These are phyloP conservation scores for Euphonia xanthogaster DNA, from an alignment of 2,797 vertebrate genomes.

Conservation along the genomic window DNA sequence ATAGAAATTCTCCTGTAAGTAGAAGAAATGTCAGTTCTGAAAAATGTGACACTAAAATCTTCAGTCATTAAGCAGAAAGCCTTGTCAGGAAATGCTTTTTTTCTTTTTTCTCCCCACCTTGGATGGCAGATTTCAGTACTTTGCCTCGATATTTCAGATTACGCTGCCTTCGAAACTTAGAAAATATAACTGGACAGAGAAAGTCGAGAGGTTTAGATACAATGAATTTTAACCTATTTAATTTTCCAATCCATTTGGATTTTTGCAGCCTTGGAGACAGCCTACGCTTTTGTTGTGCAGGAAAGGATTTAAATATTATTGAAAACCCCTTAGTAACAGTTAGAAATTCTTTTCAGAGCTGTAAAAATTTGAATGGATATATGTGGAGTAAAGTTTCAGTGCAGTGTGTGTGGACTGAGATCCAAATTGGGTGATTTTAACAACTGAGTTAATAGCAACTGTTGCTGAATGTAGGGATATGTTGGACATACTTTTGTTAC, in stretches of 20 bases:
- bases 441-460: background rate
- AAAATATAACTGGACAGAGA: background rate
- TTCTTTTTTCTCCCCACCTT: rapidly evolving
- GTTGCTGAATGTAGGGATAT: background rate
- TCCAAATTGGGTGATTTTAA: background rate
- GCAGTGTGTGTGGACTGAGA: background rate
- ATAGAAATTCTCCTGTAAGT: background rate
- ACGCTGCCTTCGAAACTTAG: background rate
- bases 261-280: background rate
- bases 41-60: background rate
- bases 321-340: constrained; percentile 50
- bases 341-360: background rate
- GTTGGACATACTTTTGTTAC: background rate
- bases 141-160: background rate
- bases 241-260: background rate
- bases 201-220: background rate
- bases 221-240: background rate
- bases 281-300: background rate
- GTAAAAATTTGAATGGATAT: background rate
- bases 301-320: constrained; percentile 54
- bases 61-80: background rate
- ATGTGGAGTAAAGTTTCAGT: background rate
- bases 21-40: background rate
- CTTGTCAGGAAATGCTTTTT: background rate
- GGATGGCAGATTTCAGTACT: background rate